Evolutionary conservation across 30 jellyfish, hydroid and myxozoan genomes (phyloP).

Genomic region (Hydractinia symbiolongicarpus): DNA sequence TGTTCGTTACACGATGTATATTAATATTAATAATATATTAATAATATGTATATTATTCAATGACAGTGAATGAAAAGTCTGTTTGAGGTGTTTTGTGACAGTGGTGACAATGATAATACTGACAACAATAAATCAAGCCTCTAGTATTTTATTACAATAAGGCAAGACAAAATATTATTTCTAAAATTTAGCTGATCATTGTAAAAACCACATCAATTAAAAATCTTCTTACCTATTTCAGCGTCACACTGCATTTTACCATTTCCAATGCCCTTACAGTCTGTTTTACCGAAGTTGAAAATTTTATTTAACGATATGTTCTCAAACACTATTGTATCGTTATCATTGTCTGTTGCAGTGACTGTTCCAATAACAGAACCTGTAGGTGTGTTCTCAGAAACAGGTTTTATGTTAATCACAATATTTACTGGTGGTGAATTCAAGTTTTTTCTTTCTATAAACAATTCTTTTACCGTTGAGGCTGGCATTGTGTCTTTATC

Average conservation of each 20-base stretch:
- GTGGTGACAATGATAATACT: too few relatives aligned
- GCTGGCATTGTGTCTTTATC: conserved; percentile 47
- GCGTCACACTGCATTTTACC: background rate
- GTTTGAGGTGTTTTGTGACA: too few relatives aligned
- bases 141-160: too few relatives aligned
- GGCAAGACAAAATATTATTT: too few relatives aligned
- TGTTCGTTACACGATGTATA: too few relatives aligned
- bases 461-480: background rate
- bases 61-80: too few relatives aligned
- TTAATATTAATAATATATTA: too few relatives aligned
- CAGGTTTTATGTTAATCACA: conserved; percentile 9
- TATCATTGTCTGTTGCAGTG: conserved; percentile 49
- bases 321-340: conserved; percentile 21
- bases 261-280: background rate
- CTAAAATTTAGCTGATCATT: background rate
- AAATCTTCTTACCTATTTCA: conserved; percentile 3
- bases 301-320: conserved; percentile 35
- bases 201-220: background rate
- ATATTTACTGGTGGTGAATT: conserved; percentile 57
- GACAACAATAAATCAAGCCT: too few relatives aligned
- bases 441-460: conserved; percentile 17
- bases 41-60: too few relatives aligned
- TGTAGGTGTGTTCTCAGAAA: conserved; percentile 45
- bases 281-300: conserved; percentile 31
- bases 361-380: conserved; percentile 48